A percentile compares a stretch with the other conserved stretches of the same genome.
Evolutionary conservation across 2,888 invertebrate genomes (phyloP).

Genomic region (Argyresthia albistria): DNA sequence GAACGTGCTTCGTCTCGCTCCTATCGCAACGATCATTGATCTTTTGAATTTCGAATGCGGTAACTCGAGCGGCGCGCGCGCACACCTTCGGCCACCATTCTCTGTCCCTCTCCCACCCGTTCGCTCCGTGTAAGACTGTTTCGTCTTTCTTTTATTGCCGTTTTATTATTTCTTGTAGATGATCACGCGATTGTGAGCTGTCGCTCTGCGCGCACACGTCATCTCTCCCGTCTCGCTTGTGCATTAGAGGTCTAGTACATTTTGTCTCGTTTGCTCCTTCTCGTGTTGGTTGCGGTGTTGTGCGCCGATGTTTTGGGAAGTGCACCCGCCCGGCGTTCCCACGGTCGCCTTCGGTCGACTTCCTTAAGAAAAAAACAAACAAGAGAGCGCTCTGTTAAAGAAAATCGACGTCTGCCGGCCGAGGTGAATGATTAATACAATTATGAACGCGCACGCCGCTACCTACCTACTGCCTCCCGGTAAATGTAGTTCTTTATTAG

Average conservation of each 20-base stretch:
- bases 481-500: constrained; percentile 62
- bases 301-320: constrained; percentile 74
- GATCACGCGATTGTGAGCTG: constrained; percentile 72
- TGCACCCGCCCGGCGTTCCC: constrained; percentile 72
- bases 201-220: constrained; percentile 71
- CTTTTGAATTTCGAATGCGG: constrained; percentile 66
- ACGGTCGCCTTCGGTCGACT: constrained; percentile 71
- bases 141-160: constrained; percentile 70
- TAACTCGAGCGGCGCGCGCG: constrained; percentile 66
- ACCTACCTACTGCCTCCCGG: constrained; percentile 33
- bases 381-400: constrained; percentile 69
- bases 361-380: constrained; percentile 73
- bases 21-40: constrained; percentile 70
- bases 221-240: constrained; percentile 34
- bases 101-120: constrained; percentile 50
- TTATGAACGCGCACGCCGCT: constrained; percentile 66
- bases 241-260: constrained; percentile 12
- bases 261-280: constrained; percentile 41
- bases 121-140: constrained; percentile 32
- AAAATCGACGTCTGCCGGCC: constrained; percentile 72
- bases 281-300: constrained; percentile 66
- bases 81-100: constrained; percentile 30
- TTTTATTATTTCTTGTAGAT: constrained; percentile 73
- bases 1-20: constrained; percentile 39
- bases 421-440: constrained; percentile 71